A percentile compares a stretch with the other conserved stretches of the same genome.
Evolutionary conservation across 2,113 vertebrate species (phyloP).

Genomic region (human (Homo sapiens)): DNA sequence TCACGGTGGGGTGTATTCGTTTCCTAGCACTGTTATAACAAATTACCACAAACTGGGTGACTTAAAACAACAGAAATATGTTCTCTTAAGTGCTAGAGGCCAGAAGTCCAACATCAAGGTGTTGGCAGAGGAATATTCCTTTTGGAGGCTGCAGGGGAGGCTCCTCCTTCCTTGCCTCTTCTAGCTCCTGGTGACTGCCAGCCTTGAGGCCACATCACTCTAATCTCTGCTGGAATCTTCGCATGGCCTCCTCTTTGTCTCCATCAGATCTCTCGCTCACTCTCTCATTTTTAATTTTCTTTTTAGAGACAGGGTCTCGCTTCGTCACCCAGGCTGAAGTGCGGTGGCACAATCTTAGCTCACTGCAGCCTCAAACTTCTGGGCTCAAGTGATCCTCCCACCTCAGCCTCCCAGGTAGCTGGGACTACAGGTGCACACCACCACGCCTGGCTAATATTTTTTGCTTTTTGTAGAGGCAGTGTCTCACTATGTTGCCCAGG

Average conservation of each 20-base stretch:
- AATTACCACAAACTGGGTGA: not conserved
- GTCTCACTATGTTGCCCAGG: no score
- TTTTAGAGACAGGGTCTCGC: no score
- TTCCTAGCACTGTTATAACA: not conserved
- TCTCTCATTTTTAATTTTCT: no score
- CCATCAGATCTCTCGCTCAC: not conserved
- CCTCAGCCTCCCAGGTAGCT: no score
- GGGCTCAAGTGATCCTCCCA: no score
- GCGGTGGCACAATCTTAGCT: no score
- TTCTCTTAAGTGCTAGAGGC: not conserved
- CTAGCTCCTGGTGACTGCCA: not conserved
- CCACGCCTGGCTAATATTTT: no score
- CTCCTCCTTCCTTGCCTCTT: not conserved
- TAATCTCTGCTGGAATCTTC: not conserved
- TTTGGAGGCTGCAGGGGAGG: not conserved
- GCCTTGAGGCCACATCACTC: not conserved
- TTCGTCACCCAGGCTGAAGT: no score
- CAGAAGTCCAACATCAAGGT: not conserved
- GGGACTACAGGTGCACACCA: no score
- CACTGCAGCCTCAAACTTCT: no score
- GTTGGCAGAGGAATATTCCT: no score
- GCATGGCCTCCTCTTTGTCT: not conserved
- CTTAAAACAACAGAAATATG: not conserved
- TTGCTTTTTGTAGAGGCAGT: no score
- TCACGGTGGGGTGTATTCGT: fast-evolving